Conservation (phyloP, 2,888 invertebrate genomes). For the Sesamia inferens region DNA sequence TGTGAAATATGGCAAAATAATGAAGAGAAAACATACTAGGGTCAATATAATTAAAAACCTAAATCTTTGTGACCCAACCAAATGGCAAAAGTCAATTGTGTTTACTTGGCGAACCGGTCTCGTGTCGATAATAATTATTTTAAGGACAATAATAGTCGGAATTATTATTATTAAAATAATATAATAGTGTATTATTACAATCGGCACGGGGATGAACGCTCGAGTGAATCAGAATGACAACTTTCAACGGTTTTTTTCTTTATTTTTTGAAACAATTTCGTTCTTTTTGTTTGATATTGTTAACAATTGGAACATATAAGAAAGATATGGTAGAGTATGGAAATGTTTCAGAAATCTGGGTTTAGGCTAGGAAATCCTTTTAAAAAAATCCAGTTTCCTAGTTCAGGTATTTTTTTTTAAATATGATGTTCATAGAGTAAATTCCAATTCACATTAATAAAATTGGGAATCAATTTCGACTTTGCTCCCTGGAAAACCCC, state of each 20-base stretch:
- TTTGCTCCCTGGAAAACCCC: background rate
- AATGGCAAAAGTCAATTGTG: conserved; percentile 89
- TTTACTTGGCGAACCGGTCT: conserved; percentile 76
- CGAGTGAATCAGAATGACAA: conserved; percentile 85
- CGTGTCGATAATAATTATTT: conserved; percentile 79
- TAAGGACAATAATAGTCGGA: conserved; percentile 83
- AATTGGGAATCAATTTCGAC: background rate
- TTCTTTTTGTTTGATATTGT: conserved; percentile 62
- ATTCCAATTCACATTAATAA: background rate
- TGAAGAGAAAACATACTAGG: conserved; percentile 80
- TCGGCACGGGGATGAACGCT: conserved; percentile 87
- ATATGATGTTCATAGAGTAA: background rate
- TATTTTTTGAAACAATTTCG: conserved; percentile 68
- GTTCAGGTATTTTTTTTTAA: background rate
- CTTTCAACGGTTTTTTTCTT: conserved; percentile 79
- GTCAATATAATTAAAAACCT: conserved; percentile 86
- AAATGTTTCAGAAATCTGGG: background rate
- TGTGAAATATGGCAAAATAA: conserved; percentile 77
- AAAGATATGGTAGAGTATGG: too few relatives aligned
- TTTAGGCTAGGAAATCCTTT: background rate
- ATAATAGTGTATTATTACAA: conserved; percentile 83
- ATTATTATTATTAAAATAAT: conserved; percentile 84
- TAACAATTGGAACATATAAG: conserved; percentile 6
- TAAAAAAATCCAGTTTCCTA: background rate
- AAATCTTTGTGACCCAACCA: conserved; percentile 85